Evolutionary conservation across 35 echinoderm and acorn worm species (phyloP), one percentile per base, ranked within the genome.

Genomic region (Strongylocentrotus purpuratus): DNA sequence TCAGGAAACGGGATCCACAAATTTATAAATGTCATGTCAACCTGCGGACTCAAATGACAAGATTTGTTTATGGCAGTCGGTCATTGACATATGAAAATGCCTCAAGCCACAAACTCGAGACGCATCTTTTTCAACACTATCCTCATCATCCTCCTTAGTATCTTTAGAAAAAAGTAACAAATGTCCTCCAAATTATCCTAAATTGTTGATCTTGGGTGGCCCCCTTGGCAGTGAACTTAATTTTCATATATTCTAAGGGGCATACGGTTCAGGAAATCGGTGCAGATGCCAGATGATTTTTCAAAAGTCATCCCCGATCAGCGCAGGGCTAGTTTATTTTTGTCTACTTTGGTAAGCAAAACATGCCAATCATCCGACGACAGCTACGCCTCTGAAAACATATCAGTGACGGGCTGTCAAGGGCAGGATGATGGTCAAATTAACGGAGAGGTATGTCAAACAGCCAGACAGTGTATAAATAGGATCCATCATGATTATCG

Each of bases 271-370:
- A 78, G 20, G n/a, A 78, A 22, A 22, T 78, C 22, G n/a, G 65
- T 8, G 65, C 20, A 28, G 22, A 78, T 55, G 50, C 50, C 50
- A 55, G 7, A 55, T 55, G 50, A 55, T 78, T 28, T 78, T 28
- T 78, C 65, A 78, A 78, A 25, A 78, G 25, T 78, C 28, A n/a
- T 0, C 65, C 65, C 65, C 25, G 5, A 78, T 78, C 65, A 28
- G 18, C 25, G 8, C 7, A 4, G 25, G 7, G 20, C 31, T 12
- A 33, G 87, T 89, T 89, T 89, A 89, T 89, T 89, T 89, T 89
- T 33, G 87, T 89, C 87, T 89, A 89, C 87, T 46, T 45, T 45
- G 45, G 87, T 89, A 89, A 89, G 87, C 87, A 45, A 35, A 89
- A 89, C 87, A 89, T 89, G 87, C 45, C 87, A 89, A 89, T 89